Conservation (phyloP, 2,888 invertebrate genomes). For the Lordiphosa fenestrarum region DNA sequence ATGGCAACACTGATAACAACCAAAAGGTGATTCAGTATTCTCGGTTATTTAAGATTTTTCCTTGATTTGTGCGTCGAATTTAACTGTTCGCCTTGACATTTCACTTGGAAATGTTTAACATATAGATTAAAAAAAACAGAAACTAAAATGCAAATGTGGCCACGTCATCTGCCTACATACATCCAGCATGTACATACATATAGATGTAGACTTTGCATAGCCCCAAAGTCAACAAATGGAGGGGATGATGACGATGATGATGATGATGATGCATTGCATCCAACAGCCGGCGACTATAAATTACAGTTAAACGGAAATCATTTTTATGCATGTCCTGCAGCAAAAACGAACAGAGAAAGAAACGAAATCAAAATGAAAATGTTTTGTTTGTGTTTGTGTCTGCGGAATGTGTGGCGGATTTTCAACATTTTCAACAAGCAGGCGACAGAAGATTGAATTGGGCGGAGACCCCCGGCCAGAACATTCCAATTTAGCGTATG, state of each 20-base stretch:
- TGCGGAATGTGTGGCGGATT: slow-evolving; percentile 47
- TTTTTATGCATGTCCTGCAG: slow-evolving; percentile 40
- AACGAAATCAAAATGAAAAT: slow-evolving; percentile 42
- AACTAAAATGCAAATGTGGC: slow-evolving; percentile 22
- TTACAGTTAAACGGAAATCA: slow-evolving; percentile 70
- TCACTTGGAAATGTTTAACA: slow-evolving; percentile 33
- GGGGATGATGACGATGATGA: slow-evolving; percentile 5
- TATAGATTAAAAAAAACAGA: slow-evolving; percentile 35
- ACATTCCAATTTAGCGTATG: slow-evolving; percentile 26
- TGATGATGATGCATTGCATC: slow-evolving; percentile 34
- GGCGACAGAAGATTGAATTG: slow-evolving; percentile 3
- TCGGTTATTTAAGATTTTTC: slow-evolving; percentile 10
- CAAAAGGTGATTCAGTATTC: slow-evolving; percentile 25
- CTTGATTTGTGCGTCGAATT: slow-evolving; percentile 26
- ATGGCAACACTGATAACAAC: not conserved
- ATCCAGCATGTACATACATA: slow-evolving; percentile 55
- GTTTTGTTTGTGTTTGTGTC: slow-evolving; percentile 43
- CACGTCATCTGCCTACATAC: slow-evolving; percentile 31
- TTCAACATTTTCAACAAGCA: slow-evolving; percentile 62
- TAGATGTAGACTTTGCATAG: slow-evolving; percentile 68
- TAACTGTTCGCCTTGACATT: slow-evolving; percentile 36
- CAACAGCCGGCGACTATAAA: slow-evolving; percentile 48
- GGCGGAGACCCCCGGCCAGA: not conserved
- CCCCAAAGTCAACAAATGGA: slow-evolving; percentile 62
- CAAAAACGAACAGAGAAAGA: not conserved